These are phyloP conservation scores for Leucophenga montana DNA, from an alignment of 2,888 invertebrate species.

Conservation along the genomic window DNA sequence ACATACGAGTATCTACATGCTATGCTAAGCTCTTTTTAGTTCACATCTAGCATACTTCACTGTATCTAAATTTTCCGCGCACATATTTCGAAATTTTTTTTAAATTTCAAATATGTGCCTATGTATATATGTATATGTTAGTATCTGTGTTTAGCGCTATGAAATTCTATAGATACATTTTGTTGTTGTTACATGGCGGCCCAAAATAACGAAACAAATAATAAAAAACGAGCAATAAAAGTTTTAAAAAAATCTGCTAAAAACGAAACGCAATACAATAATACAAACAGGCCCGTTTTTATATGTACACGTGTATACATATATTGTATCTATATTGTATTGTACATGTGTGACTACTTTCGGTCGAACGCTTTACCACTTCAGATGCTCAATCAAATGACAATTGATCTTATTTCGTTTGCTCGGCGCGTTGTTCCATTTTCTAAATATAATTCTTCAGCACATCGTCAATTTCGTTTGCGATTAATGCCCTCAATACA, in stretches of 20 bases:
- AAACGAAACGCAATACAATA: not conserved
- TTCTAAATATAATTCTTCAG: too few species aligned
- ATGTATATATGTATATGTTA: too few species aligned
- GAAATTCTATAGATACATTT: not conserved
- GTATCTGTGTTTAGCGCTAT: not conserved
- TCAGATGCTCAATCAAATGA: constrained; percentile 37
- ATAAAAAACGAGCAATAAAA: not conserved
- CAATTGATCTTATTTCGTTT: constrained; percentile 38
- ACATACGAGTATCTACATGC: too few species aligned
- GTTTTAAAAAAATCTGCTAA: constrained; percentile 6
- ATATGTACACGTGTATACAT: too few species aligned
- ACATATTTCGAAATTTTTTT: not conserved
- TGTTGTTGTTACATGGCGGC: constrained; percentile 1
- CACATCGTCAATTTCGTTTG: constrained; percentile 4
- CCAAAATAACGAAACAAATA: constrained; percentile 2
- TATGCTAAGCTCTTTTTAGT: too few species aligned
- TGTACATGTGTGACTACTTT: constrained; percentile 34
- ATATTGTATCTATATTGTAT: not conserved
- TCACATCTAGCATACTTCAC: not conserved
- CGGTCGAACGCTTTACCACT: constrained; percentile 27
- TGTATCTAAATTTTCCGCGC: constrained; percentile 2
- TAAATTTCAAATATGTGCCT: not conserved
- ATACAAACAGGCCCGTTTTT: not conserved
- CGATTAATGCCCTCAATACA: not conserved
- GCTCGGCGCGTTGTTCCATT: too few species aligned